These are phyloP conservation scores for Helicolenus hilgendorfi DNA, from an alignment of 2,797 vertebrate species.

Conservation along the genomic window DNA sequence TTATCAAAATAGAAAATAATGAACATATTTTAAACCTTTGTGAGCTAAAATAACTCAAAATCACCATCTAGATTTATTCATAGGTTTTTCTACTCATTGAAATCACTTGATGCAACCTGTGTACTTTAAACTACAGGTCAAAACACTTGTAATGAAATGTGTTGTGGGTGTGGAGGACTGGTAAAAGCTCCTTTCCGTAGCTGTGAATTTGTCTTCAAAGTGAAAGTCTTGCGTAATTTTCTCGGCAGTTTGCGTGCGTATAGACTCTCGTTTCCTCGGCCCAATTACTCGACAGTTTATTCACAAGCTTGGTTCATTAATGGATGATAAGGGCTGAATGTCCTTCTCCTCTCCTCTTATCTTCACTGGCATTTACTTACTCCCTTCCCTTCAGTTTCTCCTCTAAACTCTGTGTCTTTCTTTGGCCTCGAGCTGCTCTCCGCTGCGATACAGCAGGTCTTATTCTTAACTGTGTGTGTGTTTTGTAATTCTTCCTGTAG, in stretches of 20 bases:
- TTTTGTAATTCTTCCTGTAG: constrained; percentile 20
- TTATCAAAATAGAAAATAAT: not conserved
- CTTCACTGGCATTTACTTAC: constrained; percentile 15
- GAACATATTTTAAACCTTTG: not conserved
- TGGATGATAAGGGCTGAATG: not conserved
- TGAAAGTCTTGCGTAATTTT: not conserved
- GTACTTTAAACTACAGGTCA: not conserved
- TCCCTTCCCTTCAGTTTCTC: constrained; percentile 21
- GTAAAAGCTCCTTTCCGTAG: not conserved
- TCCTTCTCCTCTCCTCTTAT: not conserved
- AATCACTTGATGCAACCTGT: not conserved
- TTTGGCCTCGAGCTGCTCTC: constrained; percentile 33
- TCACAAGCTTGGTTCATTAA: not conserved
- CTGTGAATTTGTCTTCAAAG: not conserved
- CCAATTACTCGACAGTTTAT: not conserved
- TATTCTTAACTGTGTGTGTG: constrained; percentile 20
- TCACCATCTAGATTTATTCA: not conserved
- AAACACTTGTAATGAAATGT: not conserved
- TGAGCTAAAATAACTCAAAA: not conserved
- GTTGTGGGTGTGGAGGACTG: not conserved
- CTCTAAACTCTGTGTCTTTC: not conserved
- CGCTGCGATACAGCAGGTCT: constrained; percentile 26
- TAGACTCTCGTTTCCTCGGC: not conserved
- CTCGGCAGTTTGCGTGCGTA: not conserved
- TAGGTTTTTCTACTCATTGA: not conserved